A percentile compares a stretch with the other conserved stretches of the same genome.
phyloP scores from a whole-genome alignment of 2,113 vertebrate species.

The Cochlearius cochlearius region DNA sequence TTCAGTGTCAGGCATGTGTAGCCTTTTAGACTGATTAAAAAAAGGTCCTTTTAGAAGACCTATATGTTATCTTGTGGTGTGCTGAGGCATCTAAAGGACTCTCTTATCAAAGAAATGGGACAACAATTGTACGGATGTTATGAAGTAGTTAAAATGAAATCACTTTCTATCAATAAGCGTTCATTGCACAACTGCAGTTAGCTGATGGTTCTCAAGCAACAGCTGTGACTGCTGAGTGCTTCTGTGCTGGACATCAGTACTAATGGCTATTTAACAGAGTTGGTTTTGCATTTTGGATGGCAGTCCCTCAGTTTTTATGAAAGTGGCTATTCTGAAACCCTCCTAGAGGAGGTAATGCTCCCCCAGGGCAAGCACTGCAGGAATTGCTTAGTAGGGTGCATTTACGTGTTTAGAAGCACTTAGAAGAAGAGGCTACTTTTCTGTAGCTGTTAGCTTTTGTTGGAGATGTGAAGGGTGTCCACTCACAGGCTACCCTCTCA shows the following conservation, averaged over 20 bases:
- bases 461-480: background rate
- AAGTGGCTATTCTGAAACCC: background rate
- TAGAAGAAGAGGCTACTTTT: background rate
- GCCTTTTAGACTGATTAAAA: background rate
- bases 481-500: background rate
- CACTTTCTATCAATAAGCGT: fast-evolving
- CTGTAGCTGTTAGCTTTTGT: background rate
- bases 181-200: background rate
- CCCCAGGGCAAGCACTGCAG: background rate
- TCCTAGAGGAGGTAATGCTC: background rate
- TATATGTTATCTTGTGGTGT: background rate
- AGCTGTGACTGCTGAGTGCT: background rate
- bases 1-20: background rate
- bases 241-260: background rate
- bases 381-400: background rate
- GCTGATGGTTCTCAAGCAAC: background rate
- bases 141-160: background rate
- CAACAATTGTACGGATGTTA: background rate
- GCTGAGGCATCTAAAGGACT: background rate
- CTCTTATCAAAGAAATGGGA: background rate
- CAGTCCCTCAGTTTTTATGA: background rate
- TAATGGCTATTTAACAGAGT: background rate
- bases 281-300: background rate
- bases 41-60: background rate
- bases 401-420: background rate